Conservation (phyloP, 1,140 invertebrate species). For the Zophobas atratus region DNA sequence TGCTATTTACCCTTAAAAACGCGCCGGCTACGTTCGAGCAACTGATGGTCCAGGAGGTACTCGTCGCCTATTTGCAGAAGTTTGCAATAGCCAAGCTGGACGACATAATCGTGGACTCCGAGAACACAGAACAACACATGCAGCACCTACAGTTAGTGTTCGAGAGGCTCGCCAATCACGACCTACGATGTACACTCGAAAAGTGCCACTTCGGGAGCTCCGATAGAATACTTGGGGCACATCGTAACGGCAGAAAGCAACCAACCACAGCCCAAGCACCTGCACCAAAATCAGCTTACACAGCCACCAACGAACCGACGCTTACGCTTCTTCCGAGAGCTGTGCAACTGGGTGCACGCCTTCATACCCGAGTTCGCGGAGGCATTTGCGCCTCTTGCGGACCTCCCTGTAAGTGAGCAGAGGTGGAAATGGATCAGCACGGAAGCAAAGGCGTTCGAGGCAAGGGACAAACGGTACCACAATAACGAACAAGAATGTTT, state of each 20-base stretch:
- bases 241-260: conserved; percentile 3
- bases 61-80: no score
- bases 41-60: no score
- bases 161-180: not conserved
- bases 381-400: conserved; percentile 48
- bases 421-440: no score
- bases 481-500: conserved; percentile 67
- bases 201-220: conserved; percentile 34
- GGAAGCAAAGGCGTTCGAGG: conserved; percentile 50
- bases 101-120: no score
- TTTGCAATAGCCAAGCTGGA: no score
- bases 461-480: conserved; percentile 46
- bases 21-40: no score
- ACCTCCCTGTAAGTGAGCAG: conserved; percentile 46
- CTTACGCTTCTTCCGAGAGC: conserved; percentile 56
- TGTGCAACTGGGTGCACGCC: conserved; percentile 59
- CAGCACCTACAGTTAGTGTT: no score
- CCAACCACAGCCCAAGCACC: conserved; percentile 28
- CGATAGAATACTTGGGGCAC: conserved; percentile 42
- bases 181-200: not conserved
- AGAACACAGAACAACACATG: no score
- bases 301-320: not conserved
- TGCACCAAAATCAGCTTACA: not conserved
- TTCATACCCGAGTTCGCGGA: conserved; percentile 54
- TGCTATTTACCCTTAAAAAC: no score